Base-by-base conservation (phyloP, 2,797 vertebrate species). In the Manis crassicaudata region DNA sequence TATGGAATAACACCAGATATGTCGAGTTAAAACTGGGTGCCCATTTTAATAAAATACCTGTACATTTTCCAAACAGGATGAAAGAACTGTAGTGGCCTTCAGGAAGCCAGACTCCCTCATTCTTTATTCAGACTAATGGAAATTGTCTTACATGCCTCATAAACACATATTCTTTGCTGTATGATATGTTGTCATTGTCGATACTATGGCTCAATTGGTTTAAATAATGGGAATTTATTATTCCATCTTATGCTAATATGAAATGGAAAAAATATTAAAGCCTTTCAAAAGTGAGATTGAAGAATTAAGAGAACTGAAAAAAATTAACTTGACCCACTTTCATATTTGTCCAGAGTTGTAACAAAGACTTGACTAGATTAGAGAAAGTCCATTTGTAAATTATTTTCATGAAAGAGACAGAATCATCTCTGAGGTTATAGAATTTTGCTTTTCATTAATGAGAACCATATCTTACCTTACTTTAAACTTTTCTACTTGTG, bases 401-500 rank as follows among this genome's bases (percentile, higher is more conserved):
- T 93, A 94, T 95, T 98, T 97, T 88, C 46, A 92, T 94, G 81
- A 89, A 65, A 46, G 62, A 93, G 18, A n/a, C 35, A 73, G 70
- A 96, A 83, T 95, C 40, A 62, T 95, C 65, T 40, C 8, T 52
- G 0, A 94, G 62, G 63, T 94, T 95, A 46, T 18, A 70, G 62
- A 76, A 62, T 77, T 58, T 50, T 25, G 82, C 27, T 86, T 56
- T 35, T 76, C 21, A 0, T 97, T 96, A 92, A 75, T 79, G 40
- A 96, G 70, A 80, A 76, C 65, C 0, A 12, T 32, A 37, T 91
- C 80, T 97, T 94, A 81, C 86, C 91, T 96, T 35, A 10, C 40
- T 93, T 97, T 97, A 96, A 97, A 97, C 97, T 96, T 96, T 95
- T 63, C 81, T 84, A 92, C 88, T 97, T 95, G 85, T 67, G 37